Evolutionary conservation across 2,797 vertebrate species (phyloP).

Genomic region (Mastacembelus armatus): DNA sequence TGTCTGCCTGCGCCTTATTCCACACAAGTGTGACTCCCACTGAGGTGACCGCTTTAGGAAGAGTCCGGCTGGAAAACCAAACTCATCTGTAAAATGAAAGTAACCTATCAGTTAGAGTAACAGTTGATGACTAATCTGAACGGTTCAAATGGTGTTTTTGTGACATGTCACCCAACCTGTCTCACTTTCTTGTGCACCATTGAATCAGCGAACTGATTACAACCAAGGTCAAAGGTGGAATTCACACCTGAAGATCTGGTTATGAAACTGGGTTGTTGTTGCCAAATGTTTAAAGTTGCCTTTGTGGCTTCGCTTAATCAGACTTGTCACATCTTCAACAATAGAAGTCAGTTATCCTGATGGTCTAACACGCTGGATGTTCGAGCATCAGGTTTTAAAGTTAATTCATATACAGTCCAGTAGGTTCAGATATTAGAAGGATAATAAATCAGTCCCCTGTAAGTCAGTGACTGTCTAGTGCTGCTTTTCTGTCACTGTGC

Average conservation of each 20-base stretch:
- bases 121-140: constrained; percentile 17
- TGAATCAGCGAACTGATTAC: constrained; percentile 38
- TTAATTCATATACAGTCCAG: neutral
- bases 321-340: neutral
- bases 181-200: neutral
- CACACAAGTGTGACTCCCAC: too few species aligned
- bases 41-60: constrained; percentile 1
- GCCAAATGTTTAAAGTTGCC: constrained; percentile 14
- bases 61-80: constrained; percentile 12
- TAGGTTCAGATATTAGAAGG: neutral
- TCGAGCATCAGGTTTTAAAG: neutral
- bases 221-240: constrained; percentile 15
- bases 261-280: constrained; percentile 42
- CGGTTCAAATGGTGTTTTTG: constrained; percentile 17
- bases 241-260: constrained; percentile 67
- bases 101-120: constrained; percentile 1
- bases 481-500: too few species aligned
- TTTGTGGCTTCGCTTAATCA: neutral
- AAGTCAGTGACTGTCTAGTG: too few species aligned
- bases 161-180: constrained; percentile 60
- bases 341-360: neutral
- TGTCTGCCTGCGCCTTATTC: too few species aligned
- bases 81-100: neutral
- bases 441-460: too few species aligned
- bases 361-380: neutral